phyloP scores from a whole-genome alignment of 92 coral and sea anemone species.

The Parazoanthus swiftii region DNA sequence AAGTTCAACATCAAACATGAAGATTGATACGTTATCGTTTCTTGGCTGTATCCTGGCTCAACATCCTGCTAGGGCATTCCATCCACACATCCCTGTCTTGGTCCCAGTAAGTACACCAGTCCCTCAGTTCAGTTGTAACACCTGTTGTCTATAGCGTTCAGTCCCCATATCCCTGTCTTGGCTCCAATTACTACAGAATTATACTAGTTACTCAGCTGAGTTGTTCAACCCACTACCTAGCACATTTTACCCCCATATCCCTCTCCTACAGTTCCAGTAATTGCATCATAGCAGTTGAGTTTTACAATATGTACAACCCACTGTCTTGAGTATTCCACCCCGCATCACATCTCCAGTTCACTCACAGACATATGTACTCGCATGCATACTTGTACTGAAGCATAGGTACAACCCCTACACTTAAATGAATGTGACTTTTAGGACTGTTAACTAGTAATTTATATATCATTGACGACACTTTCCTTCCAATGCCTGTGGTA shows the following conservation, averaged over 20 bases:
- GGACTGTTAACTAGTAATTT: background rate
- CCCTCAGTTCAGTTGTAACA: background rate
- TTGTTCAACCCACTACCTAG: background rate
- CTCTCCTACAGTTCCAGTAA: background rate
- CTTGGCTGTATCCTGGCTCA: constrained; percentile 97
- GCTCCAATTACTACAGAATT: background rate
- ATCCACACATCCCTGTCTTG: constrained; percentile 83
- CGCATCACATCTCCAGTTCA: background rate
- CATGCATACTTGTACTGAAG: background rate
- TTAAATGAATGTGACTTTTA: no score
- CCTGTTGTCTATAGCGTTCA: background rate
- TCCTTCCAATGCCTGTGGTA: background rate
- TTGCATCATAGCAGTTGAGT: background rate
- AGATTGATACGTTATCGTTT: constrained; percentile 94
- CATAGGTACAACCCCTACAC: background rate
- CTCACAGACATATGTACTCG: background rate
- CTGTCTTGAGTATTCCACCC: background rate
- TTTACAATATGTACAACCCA: background rate
- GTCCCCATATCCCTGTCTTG: background rate
- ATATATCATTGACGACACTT: background rate
- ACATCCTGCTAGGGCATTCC: constrained; percentile 91
- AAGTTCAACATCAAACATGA: constrained; percentile 97
- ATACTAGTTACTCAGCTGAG: background rate
- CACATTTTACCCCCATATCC: background rate
- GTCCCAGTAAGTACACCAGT: constrained; percentile 75